Evolutionary conservation across 1,140 invertebrate species (phyloP).

Genomic region (Aethina tumida): DNA sequence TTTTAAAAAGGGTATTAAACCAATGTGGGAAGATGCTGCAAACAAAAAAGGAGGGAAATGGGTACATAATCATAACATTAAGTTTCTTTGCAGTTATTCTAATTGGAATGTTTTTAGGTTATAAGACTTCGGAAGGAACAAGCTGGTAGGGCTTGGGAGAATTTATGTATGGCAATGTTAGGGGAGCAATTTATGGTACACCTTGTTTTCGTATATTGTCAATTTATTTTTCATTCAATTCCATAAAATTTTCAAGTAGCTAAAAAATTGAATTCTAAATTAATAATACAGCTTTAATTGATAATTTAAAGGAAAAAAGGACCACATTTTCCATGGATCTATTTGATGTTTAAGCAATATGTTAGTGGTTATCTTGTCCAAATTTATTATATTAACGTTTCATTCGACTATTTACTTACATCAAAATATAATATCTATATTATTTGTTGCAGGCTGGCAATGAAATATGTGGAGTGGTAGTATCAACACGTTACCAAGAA

Average conservation of each 20-base stretch:
- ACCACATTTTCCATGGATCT: too few species aligned
- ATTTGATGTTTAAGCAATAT: too few species aligned
- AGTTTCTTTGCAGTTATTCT: conserved; percentile 1
- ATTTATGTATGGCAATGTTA: conserved; percentile 93
- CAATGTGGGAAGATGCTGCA: conserved; percentile 96
- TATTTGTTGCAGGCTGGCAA: conserved; percentile 63
- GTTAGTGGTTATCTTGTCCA: too few species aligned
- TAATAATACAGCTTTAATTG: too few species aligned
- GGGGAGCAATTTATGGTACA: conserved; percentile 96
- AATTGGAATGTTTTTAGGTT: conserved; percentile 33
- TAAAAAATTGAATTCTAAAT: too few species aligned
- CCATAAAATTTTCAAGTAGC: too few species aligned
- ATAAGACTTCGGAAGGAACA: conserved; percentile 88
- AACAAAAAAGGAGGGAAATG: conserved; percentile 96
- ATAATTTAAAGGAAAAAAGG: too few species aligned
- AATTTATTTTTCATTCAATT: too few species aligned
- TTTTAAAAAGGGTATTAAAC: conserved; percentile 97
- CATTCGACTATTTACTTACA: too few species aligned
- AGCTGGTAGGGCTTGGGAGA: conserved; percentile 96
- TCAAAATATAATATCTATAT: too few species aligned
- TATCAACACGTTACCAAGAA: conserved; percentile 72
- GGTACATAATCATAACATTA: conserved; percentile 44
- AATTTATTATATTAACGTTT: too few species aligned
- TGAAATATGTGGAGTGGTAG: conserved; percentile 96
- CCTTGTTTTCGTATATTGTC: too few species aligned